Conservation (phyloP, 1,140 invertebrate species). For the Leptinotarsa lineolata region DNA sequence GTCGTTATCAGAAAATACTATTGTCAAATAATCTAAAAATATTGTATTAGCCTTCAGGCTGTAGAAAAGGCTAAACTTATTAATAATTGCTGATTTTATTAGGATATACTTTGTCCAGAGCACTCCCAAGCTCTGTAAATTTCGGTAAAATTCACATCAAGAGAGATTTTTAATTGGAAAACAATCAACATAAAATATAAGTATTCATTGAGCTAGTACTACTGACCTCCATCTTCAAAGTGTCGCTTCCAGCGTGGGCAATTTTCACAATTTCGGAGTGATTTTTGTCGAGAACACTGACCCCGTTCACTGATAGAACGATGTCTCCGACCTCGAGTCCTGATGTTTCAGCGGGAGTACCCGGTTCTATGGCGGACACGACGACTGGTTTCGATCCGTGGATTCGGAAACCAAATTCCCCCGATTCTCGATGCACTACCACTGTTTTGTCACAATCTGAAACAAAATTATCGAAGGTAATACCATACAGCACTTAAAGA, state of each 20-base stretch:
- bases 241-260: constrained; percentile 84
- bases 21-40: too few relatives aligned
- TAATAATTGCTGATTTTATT: too few relatives aligned
- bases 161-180: too few relatives aligned
- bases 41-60: too few relatives aligned
- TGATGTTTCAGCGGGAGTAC: constrained; percentile 86
- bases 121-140: too few relatives aligned
- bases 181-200: neutral
- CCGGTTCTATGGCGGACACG: constrained; percentile 90
- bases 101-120: too few relatives aligned
- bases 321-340: constrained; percentile 94
- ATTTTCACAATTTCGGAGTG: constrained; percentile 95
- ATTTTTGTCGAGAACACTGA: constrained; percentile 86
- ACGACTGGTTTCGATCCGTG: constrained; percentile 94
- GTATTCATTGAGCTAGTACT: neutral
- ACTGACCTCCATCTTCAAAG: constrained; percentile 77
- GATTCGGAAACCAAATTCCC: constrained; percentile 94
- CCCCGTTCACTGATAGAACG: constrained; percentile 87
- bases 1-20: too few relatives aligned
- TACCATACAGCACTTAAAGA: too few relatives aligned
- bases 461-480: constrained; percentile 27
- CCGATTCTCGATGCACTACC: constrained; percentile 77
- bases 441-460: constrained; percentile 87
- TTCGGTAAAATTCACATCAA: too few relatives aligned
- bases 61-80: too few relatives aligned